These are phyloP conservation scores for Vulpes lagopus DNA, from an alignment of 2,113 vertebrate genomes.

Conservation along the genomic window DNA sequence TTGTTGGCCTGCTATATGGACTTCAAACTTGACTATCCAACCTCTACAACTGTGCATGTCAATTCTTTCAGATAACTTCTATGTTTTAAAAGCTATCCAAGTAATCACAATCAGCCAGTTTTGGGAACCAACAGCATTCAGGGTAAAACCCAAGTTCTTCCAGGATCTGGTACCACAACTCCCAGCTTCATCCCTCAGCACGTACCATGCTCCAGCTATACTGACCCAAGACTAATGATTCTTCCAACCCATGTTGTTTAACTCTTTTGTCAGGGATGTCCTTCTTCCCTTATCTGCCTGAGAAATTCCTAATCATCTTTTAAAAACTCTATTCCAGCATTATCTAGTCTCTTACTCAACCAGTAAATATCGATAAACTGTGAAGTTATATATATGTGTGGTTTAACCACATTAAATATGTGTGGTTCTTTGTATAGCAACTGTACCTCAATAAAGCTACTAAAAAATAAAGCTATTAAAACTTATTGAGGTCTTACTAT, in stretches of 20 bases:
- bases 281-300: background rate
- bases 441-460: background rate
- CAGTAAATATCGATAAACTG: background rate
- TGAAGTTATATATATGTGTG: background rate
- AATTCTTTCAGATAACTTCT: background rate
- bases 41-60: background rate
- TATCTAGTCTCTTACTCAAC: background rate
- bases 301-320: background rate
- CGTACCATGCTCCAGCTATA: background rate
- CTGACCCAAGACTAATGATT: background rate
- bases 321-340: background rate
- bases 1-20: background rate
- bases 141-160: slow-evolving; percentile 44
- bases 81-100: background rate
- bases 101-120: background rate
- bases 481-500: background rate
- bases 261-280: background rate
- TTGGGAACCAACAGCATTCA: background rate
- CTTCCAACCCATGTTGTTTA: background rate
- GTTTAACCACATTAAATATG: background rate
- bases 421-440: background rate
- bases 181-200: background rate
- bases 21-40: background rate
- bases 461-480: background rate
- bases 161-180: background rate